phyloP scores from a whole-genome alignment of 2,113 vertebrate species.

The Microcebus griseorufus region DNA sequence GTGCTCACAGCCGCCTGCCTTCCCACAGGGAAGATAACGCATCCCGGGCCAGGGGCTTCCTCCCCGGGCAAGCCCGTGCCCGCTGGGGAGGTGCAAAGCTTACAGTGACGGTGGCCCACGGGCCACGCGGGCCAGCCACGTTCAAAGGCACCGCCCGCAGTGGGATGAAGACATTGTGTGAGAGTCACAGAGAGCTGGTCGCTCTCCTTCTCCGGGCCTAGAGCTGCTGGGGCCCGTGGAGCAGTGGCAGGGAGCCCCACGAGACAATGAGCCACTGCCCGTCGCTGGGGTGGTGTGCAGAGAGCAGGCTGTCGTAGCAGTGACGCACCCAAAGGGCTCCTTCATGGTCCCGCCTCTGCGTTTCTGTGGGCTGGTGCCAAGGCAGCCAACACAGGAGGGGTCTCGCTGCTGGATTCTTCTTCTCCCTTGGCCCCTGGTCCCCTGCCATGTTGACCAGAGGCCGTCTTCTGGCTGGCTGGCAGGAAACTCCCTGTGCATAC shows the following conservation, averaged over 20 bases:
- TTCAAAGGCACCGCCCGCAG: background rate
- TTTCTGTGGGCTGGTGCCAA: background rate
- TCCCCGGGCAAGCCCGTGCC: background rate
- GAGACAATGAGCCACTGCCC: fast-evolving
- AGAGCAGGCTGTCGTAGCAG: fast-evolving
- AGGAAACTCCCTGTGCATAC: background rate
- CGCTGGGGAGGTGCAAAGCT: background rate
- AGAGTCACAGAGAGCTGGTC: background rate
- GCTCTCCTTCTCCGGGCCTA: fast-evolving
- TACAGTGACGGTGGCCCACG: background rate
- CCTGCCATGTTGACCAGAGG: background rate
- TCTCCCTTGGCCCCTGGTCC: background rate
- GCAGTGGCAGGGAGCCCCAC: fast-evolving
- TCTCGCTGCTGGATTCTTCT: background rate
- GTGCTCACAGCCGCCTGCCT: background rate
- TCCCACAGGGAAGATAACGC: background rate
- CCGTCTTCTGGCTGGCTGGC: background rate
- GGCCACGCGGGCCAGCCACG: fast-evolving
- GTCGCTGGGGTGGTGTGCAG: fast-evolving
- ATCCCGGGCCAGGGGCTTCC: background rate
- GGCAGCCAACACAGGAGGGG: no score
- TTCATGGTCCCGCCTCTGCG: background rate
- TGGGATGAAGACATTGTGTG: background rate
- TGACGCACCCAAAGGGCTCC: background rate
- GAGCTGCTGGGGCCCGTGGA: fast-evolving